Base-by-base conservation (phyloP, 2,797 vertebrate genomes). In the Sphenodon punctatus region DNA sequence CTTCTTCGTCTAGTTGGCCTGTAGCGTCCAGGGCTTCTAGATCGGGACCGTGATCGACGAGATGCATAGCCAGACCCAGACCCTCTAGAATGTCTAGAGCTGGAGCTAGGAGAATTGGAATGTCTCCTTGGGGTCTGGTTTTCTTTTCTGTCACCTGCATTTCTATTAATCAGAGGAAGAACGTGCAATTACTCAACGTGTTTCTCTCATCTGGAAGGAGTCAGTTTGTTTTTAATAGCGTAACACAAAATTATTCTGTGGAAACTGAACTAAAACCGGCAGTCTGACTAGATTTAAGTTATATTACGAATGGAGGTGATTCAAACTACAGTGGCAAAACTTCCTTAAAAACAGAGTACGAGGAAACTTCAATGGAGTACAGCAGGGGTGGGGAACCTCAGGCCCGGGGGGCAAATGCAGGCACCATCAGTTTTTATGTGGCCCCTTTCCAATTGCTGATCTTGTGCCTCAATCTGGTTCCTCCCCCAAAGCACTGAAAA, bases 131-230 rank as follows among this genome's bases (percentile, higher is more conserved):
- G 92, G 34, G 92, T 92, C 60, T 89, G 80, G 80, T 94, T 92
- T 73, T 96, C 95, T 85, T 95, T 95, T 22, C 93, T 91, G 23
- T 93, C 94, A 6, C 80, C 84, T 10, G 93, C 94, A 82, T 80
- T 91, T 72, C 95, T 96, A 60, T 2, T 65, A 84, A 85, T 71
- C 3, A 75, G 38, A 67, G 38, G 15, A 10, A 63, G 2, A 11
- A 43, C 1, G 4, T 1, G 2, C 10, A 66, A 1, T 42, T 10
- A 2, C 27, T 34, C 1, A 1, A 2, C 23, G 41, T 0, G 16
- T 49, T 61, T 36, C 41, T 46, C 45, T 46, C 75, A 65, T 43
- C 14, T 51, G 23, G 75, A 53, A 63, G 19, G 14, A 58, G 41
- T 51, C 51, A 49, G 60, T 30, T 36, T 20, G 9, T 43, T 42